phyloP scores from a whole-genome alignment of 2,113 vertebrate species.

The Etheostoma cragini region DNA sequence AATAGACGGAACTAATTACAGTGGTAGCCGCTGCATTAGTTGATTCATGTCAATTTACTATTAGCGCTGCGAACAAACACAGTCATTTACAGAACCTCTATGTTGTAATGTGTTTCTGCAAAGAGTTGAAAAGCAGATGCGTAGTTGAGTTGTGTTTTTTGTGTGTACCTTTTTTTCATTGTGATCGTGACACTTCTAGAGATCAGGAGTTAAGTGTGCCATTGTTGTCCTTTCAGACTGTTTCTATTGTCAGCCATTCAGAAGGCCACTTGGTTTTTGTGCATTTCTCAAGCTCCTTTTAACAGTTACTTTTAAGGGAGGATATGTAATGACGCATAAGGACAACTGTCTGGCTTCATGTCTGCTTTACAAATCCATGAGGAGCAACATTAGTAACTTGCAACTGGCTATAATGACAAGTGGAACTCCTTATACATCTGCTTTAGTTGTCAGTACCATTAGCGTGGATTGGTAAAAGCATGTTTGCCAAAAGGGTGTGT shows the following conservation, averaged over 20 bases:
- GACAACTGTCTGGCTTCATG: neutral
- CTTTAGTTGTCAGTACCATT: neutral
- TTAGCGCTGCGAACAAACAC: neutral
- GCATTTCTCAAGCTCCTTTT: neutral
- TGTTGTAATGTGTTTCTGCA: neutral
- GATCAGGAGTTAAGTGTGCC: no score
- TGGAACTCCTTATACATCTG: neutral
- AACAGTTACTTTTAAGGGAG: neutral
- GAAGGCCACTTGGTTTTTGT: neutral
- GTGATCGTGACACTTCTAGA: neutral
- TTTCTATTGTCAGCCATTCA: neutral
- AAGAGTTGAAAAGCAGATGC: neutral
- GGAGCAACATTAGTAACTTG: neutral
- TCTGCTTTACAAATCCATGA: neutral
- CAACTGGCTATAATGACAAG: neutral
- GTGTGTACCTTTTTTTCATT: neutral
- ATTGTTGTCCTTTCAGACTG: no score
- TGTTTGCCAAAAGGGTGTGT: neutral
- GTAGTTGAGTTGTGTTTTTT: no score
- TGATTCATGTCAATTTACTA: conserved; percentile 1
- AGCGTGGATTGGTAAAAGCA: no score
- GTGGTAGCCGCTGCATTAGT: conserved; percentile 17
- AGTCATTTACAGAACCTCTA: neutral
- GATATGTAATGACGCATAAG: neutral
- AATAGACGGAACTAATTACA: conserved; percentile 56